Conservation (phyloP, 2,888 invertebrate species). For the Caenorhabditis sp. region DNA sequence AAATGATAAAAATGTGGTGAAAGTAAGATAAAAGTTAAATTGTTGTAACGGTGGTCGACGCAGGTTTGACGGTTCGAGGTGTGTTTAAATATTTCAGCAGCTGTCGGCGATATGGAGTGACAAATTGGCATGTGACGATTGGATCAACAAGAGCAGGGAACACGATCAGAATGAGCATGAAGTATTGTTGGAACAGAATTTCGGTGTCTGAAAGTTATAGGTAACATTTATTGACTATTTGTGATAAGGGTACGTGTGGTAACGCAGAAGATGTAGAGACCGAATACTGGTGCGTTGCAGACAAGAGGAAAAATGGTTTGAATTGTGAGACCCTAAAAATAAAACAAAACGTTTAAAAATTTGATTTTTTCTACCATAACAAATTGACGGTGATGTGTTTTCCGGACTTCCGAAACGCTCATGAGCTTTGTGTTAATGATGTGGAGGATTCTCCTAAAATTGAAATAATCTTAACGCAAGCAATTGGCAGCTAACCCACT, state of each 20-base stretch:
- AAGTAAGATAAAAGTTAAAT: neutral
- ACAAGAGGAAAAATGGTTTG: constrained; percentile 14
- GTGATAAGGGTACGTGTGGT: neutral
- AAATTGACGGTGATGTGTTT: neutral
- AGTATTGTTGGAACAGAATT: constrained; percentile 42
- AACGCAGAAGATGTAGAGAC: constrained; percentile 14
- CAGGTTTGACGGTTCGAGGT: neutral
- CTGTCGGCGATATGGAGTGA: constrained; percentile 31
- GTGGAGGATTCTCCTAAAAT: neutral
- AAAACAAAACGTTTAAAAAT: neutral
- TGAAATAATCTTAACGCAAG: no score
- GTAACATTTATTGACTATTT: no score
- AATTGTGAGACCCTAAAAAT: constrained; percentile 24
- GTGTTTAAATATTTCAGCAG: neutral
- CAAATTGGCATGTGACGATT: constrained; percentile 27
- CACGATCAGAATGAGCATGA: constrained; percentile 6
- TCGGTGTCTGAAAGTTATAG: neutral
- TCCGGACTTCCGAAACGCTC: neutral
- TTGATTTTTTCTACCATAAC: neutral
- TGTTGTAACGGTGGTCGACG: neutral
- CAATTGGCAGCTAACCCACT: neutral
- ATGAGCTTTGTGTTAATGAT: neutral
- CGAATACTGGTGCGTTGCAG: constrained; percentile 9
- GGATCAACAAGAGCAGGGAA: constrained; percentile 41
- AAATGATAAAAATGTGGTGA: neutral